These are phyloP conservation scores for Zeus faber DNA, from an alignment of 2,113 vertebrate genomes.

Conservation along the genomic window DNA sequence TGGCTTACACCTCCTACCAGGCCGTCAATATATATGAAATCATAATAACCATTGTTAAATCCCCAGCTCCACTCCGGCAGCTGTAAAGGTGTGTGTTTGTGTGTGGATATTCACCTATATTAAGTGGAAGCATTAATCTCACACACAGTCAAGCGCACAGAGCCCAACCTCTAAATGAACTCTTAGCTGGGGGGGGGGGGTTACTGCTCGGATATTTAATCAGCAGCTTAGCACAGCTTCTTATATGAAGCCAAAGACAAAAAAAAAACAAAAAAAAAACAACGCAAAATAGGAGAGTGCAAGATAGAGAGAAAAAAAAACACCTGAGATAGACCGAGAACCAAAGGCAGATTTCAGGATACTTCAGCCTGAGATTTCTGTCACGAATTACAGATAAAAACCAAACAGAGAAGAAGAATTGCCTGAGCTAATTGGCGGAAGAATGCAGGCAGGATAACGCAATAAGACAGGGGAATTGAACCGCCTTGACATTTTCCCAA, in stretches of 20 bases:
- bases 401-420: slow-evolving; percentile 14
- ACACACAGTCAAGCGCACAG: neutral
- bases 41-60: slow-evolving; percentile 3
- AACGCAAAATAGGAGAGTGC: neutral
- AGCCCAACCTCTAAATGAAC: neutral
- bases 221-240: slow-evolving; percentile 4
- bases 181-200: neutral
- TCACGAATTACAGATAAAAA: slow-evolving; percentile 9
- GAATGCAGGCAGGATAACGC: slow-evolving; percentile 45
- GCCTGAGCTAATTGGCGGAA: slow-evolving; percentile 43
- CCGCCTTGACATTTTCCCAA: slow-evolving; percentile 57
- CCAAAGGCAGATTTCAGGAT: neutral
- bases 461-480: slow-evolving; percentile 45
- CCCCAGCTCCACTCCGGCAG: neutral
- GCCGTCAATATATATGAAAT: slow-evolving; percentile 4
- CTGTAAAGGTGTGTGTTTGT: neutral
- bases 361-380: no score
- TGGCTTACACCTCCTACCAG: neutral
- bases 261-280: neutral
- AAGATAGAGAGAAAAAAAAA: neutral
- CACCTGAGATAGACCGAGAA: neutral
- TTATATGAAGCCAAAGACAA: slow-evolving; percentile 1
- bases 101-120: neutral
- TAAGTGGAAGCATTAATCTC: neutral
- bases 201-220: neutral